phyloP scores from a whole-genome alignment of 2,113 vertebrate species.

The Crotalus horridus region DNA sequence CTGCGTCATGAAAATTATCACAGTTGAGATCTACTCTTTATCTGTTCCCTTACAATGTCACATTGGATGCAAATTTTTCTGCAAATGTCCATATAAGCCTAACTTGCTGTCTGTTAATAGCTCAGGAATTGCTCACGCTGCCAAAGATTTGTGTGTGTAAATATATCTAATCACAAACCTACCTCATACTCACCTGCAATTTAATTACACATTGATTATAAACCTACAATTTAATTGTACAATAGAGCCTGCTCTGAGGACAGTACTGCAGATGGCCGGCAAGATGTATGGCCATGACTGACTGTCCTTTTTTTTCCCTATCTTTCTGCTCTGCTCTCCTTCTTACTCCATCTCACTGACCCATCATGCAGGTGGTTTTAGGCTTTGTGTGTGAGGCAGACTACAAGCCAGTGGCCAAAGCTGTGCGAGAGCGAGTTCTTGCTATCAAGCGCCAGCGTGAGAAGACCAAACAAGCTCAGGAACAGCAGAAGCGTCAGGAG shows the following conservation, averaged over 20 bases:
- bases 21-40: neutral
- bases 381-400: slow-evolving; percentile 88
- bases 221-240: neutral
- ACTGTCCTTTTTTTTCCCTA: neutral
- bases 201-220: neutral
- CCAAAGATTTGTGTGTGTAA: neutral
- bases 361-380: slow-evolving; percentile 77
- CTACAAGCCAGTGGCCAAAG: slow-evolving; percentile 88
- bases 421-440: slow-evolving; percentile 81
- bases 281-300: neutral
- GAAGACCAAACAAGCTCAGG: slow-evolving; percentile 70
- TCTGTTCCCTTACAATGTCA: neutral
- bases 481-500: slow-evolving; percentile 37
- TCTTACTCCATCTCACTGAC: neutral
- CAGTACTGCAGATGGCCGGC: neutral
- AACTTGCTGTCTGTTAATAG: neutral
- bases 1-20: neutral
- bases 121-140: neutral
- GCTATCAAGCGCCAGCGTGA: slow-evolving; percentile 85
- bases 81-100: neutral
- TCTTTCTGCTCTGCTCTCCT: neutral
- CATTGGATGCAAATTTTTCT: neutral
- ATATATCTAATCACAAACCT: neutral
- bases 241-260: neutral
- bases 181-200: neutral